Evolutionary conservation across 1,140 invertebrate genomes (phyloP), one percentile per base, ranked within the genome.

Genomic region (Drosophila sechellia): DNA sequence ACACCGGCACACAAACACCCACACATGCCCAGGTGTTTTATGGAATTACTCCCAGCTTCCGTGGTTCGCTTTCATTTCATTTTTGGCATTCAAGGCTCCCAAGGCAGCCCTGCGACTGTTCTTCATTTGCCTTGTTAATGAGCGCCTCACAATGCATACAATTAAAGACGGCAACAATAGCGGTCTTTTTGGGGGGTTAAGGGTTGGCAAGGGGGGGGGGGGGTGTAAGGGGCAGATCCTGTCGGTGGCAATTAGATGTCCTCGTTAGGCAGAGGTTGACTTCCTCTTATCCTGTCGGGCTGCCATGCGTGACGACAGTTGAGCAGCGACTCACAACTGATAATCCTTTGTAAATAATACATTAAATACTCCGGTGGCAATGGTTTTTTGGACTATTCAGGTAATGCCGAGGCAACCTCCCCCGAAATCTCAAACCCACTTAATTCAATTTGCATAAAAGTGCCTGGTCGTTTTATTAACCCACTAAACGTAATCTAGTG

Each of bases 261-360:
- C 81, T 85, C 77, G 81, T 84, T 84, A 80, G 80, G 76, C 80
- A 83, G 68, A 75, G 70, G 70, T 73, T 75, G 70, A 72, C 71
- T 85, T 80, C 73, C 71, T 85, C 75, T 61, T 78, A 76, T 85
- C 50, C 71, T 85, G 70, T 46, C 59, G 65, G 64, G 45, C 20
- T 73, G 80, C 60, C 80, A 60, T 73, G 77, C 81, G 77, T 73
- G 81, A 77, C 66, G 69, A 43, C 69, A 59, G 58, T 65, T 70
- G 46, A 35, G 49, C 12, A 40, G 11, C 13, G 61, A 15, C 61
- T 49, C 34, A 39, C 22, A 37, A 37, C 50, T 59, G 60, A 74
- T 84, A 85, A 85, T 85, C 81, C 81, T 81, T 85, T 80, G 85
- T 85, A 85, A 85, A 85, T 85, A 85, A 85, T 85, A 79, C 77